Conservation (phyloP, 2,113 vertebrate species). For the Corythornis madagascariensis region DNA sequence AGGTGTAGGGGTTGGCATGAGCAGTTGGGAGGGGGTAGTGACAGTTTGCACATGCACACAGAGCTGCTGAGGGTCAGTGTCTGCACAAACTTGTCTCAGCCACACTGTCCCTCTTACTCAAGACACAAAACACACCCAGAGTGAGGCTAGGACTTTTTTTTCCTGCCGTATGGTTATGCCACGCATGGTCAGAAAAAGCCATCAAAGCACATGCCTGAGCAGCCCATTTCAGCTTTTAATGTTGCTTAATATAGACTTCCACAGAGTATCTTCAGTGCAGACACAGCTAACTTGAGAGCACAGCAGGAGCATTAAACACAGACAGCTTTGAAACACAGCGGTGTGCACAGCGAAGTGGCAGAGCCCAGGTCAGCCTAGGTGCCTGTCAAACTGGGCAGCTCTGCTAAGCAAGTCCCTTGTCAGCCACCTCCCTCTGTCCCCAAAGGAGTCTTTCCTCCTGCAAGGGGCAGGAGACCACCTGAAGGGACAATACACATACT, state of each 20-base stretch:
- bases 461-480: background rate
- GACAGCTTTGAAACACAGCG: background rate
- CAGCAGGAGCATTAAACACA: background rate
- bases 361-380: background rate
- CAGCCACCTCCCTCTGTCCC: background rate
- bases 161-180: background rate
- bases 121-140: fast-evolving
- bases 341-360: fast-evolving
- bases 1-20: background rate
- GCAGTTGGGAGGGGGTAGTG: background rate
- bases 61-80: background rate
- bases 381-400: background rate
- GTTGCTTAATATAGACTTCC: slow-evolving; percentile 28
- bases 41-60: background rate
- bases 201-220: background rate
- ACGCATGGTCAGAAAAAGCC: background rate
- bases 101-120: background rate
- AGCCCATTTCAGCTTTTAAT: background rate
- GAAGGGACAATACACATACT: fast-evolving
- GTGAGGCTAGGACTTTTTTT: background rate
- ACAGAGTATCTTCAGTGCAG: background rate
- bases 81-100: background rate
- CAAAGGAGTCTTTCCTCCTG: background rate
- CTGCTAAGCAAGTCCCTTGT: background rate
- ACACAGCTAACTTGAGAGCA: background rate